Evolutionary conservation across 2,113 vertebrate species (phyloP), one percentile per base, ranked within the genome.

Genomic region (Epinephelus cyanopodus): DNA sequence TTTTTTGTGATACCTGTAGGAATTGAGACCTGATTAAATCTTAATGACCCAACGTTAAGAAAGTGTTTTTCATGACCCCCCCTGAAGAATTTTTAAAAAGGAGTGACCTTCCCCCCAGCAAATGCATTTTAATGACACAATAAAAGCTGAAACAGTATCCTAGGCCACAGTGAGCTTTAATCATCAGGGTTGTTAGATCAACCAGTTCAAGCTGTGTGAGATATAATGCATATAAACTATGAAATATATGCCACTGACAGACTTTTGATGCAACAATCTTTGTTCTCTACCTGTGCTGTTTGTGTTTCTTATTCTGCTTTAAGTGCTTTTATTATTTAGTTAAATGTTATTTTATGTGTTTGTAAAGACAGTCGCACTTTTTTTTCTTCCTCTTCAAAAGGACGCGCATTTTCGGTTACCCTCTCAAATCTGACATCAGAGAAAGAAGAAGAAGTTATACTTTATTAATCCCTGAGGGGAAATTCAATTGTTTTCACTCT

Each of bases 101-200:
- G 15, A 74, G 37, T 83, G 79, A 92, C 89, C 89, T 90, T 88
- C 81, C 87, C 74, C 62, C 13, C 2, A 78, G 86, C 74, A 79
- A 79, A 86, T 88, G 84, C 60, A 90, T 89, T 84, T 88, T 92
- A 91, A 92, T 90, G 77, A 86, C 45, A 62, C 48, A 83, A 86
- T 92, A 89, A 91, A 87, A 85, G 82, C 79, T 91, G 81, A 91
- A 91, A 92, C 85, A 74, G 66, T 84, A 76, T 81, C 60, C 64
- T 53, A 39, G 77, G 76, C 84, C 71, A 80, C 15, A 7, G 74
- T 74, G 74, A 73, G 60, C 69, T 78, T 82, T 75, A 72, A 25
- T 53, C 39, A 75, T 37, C 4, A 39, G 57, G 69, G 39, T 50
- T 77, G 50, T 53, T 18, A 33, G 64, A 88, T 79, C 80, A 74